Base-by-base conservation (phyloP, 2,113 vertebrate genomes). In the Pongo pygmaeus region DNA sequence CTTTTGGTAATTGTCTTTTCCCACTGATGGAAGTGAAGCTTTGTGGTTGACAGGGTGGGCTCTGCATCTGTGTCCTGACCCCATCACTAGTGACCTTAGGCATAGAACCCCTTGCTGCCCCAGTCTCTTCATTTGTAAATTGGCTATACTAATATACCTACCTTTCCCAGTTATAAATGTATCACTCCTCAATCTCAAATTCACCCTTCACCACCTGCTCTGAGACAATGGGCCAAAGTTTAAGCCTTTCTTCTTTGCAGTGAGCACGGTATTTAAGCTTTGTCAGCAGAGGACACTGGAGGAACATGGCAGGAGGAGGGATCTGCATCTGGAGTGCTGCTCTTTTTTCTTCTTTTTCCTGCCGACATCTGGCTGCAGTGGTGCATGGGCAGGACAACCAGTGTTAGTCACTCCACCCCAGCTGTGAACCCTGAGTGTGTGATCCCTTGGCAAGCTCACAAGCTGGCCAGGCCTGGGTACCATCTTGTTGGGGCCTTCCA, bases 51-150 rank as follows among this genome's bases (percentile, higher is more conserved):
- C 48, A 8, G 48, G 84, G 61, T 10, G 30, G 22, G 38, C 38
- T 32, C 70, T 40, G 0, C 1, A 1, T 38, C 72, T 70, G 59
- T 7, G 0, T 32, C 27, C 59, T 1, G 8, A 32, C 59, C 30
- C 43, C 52, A 27, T 11, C 64, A 7, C 43, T 10, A 6, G 52
- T 3, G 83, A 43, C n/a, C 16, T 64, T 35, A 23, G 30, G 48
- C 25, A 16, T 32, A 8, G 46, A 30, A 32, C 23, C 67, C 4
- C 32, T 72, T 30, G 5, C 35, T 14, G 7, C 38, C 59, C 93
- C 80, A 12, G 48, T 55, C 27, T 55, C 90, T 84, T 48, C 38
- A 10, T 77, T 27, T 48, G 18, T 57, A 27, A 46, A 27, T 6
- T 35, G 46, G 38, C 14, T 25, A 14, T 17, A 17, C 4, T 40